A percentile compares a stretch with the other conserved stretches of the same genome.
These are phyloP conservation scores for Pseudachorutes palmiensis DNA, from an alignment of 1,140 invertebrate species.

Conservation along the genomic window DNA sequence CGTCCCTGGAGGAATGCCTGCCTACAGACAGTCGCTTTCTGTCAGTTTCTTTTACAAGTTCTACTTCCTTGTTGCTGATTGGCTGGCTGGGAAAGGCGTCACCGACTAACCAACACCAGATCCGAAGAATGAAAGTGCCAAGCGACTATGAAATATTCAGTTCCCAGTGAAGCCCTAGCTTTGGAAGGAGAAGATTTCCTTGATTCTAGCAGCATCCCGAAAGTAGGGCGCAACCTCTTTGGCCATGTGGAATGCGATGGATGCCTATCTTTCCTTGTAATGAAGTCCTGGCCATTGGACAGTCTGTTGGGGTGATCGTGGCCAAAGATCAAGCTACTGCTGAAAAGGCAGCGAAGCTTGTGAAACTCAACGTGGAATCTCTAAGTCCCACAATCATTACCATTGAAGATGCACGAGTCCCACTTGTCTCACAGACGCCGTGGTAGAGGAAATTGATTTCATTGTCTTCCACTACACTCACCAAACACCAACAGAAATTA, in stretches of 20 bases:
- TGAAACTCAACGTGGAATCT: constrained; percentile 41
- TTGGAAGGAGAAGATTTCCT: constrained; percentile 42
- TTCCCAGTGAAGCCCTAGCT: constrained; percentile 33
- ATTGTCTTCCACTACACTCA: too few relatives aligned
- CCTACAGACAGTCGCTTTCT: constrained; percentile 45
- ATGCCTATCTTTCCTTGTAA: constrained; percentile 39
- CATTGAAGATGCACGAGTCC: constrained; percentile 38
- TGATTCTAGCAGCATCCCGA: constrained; percentile 40
- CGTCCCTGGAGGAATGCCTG: constrained; percentile 49
- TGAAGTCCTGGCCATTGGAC: constrained; percentile 37
- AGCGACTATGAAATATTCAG: constrained; percentile 23
- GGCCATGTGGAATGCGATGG: constrained; percentile 29
- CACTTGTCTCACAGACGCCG: not conserved
- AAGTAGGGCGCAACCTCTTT: constrained; percentile 15
- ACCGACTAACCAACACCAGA: not conserved
- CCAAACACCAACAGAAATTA: too few relatives aligned
- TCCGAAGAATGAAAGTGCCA: not conserved
- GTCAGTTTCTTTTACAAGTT: constrained; percentile 54
- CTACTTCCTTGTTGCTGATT: constrained; percentile 44
- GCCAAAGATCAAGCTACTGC: constrained; percentile 38
- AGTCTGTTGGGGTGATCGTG: constrained; percentile 41
- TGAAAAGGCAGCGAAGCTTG: constrained; percentile 39
- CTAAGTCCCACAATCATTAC: constrained; percentile 39
- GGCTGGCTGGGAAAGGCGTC: not conserved
- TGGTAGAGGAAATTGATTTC: constrained; percentile 42